Conservation (phyloP, 2,888 invertebrate genomes). For the Polyommatus icarus region DNA sequence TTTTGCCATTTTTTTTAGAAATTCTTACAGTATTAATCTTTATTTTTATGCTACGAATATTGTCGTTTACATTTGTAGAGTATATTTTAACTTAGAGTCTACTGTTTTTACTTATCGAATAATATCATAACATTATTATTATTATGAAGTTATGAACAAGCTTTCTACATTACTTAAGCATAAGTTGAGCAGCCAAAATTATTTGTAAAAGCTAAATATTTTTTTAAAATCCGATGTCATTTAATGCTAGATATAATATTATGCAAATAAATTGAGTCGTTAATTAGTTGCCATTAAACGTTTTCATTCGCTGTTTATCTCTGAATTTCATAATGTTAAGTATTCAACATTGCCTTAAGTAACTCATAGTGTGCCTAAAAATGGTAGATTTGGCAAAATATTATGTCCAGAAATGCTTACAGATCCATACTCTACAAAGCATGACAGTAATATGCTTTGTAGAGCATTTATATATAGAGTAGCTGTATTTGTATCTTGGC, state of each 20-base stretch:
- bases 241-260: not conserved
- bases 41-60: conserved; percentile 5
- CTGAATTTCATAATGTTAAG: too few species aligned
- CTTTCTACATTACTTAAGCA: not conserved
- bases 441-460: too few species aligned
- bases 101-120: not conserved
- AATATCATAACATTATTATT: not conserved
- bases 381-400: too few species aligned
- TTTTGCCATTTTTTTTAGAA: conserved; percentile 19
- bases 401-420: too few species aligned
- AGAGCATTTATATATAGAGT: too few species aligned
- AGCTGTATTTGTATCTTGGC: not conserved
- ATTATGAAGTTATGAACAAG: not conserved
- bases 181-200: conserved; percentile 7
- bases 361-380: too few species aligned
- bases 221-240: not conserved
- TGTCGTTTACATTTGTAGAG: not conserved
- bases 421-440: not conserved
- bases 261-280: not conserved
- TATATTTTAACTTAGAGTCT: not conserved
- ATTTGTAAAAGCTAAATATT: not conserved
- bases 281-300: not conserved
- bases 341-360: too few species aligned
- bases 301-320: too few species aligned
- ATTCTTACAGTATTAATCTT: not conserved